Percentiles rank a stretch among this genome's conserved stretches.
phyloP scores from a whole-genome alignment of 2,797 vertebrate species.

The Paedocypris micromegethes region DNA sequence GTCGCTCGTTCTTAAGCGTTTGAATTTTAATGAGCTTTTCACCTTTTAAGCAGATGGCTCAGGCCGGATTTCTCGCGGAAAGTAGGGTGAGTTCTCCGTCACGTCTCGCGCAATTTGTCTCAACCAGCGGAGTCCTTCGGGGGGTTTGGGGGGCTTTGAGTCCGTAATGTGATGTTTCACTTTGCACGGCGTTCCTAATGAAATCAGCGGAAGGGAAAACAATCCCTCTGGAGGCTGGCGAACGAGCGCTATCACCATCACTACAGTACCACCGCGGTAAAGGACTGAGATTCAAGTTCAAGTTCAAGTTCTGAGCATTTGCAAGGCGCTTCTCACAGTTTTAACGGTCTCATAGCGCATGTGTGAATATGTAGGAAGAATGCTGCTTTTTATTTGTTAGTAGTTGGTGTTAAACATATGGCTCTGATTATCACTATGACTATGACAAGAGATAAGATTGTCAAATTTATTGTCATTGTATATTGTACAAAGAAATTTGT shows the following conservation, averaged over 20 bases:
- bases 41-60: slow-evolving; percentile 72
- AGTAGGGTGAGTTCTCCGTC: slow-evolving; percentile 65
- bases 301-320: slow-evolving; percentile 28
- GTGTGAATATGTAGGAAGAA: too few species aligned
- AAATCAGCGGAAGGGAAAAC: slow-evolving; percentile 56
- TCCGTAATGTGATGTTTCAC: slow-evolving; percentile 58
- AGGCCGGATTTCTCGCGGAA: slow-evolving; percentile 64
- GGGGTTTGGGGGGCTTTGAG: slow-evolving; percentile 58
- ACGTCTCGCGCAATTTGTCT: slow-evolving; percentile 68
- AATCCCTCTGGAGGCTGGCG: slow-evolving; percentile 48
- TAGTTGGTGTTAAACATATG: too few species aligned
- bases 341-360: too few species aligned
- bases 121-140: slow-evolving; percentile 65
- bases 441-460: too few species aligned
- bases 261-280: slow-evolving; percentile 48
- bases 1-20: slow-evolving; percentile 53
- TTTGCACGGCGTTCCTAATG: slow-evolving; percentile 50
- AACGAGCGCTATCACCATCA: slow-evolving; percentile 49
- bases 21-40: slow-evolving; percentile 74
- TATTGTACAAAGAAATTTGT: too few species aligned
- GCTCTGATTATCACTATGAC: too few species aligned
- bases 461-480: too few species aligned
- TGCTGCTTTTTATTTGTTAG: too few species aligned
- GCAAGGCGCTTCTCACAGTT: background rate
- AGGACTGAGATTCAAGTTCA: slow-evolving; percentile 36